A percentile compares a stretch with the other conserved stretches of the same genome.
Evolutionary conservation across 2,797 vertebrate species (phyloP).

Genomic region (Loris lydekkerianus): DNA sequence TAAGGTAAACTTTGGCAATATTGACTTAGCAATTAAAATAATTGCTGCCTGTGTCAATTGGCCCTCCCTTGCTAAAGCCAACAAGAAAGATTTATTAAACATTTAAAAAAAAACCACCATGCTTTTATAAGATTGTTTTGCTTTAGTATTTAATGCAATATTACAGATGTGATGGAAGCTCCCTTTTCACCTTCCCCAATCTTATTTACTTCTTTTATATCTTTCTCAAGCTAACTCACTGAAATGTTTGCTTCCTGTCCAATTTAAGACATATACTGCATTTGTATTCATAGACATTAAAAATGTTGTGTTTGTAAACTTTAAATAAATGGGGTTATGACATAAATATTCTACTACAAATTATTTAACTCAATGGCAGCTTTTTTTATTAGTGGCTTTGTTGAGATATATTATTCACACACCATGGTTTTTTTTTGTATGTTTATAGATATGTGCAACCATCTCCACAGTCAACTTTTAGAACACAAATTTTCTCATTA

Average conservation of each 20-base stretch:
- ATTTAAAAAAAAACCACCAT: not conserved
- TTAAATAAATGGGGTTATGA: not conserved
- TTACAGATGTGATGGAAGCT: not conserved
- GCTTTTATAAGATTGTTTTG: not conserved
- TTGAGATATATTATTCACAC: not conserved
- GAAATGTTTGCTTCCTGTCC: not conserved
- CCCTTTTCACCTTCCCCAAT: not conserved
- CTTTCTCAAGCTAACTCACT: not conserved
- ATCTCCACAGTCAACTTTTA: not conserved
- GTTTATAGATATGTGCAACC: not conserved
- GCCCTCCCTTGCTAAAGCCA: not conserved
- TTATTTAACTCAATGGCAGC: not conserved
- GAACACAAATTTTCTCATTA: not conserved
- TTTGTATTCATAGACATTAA: not conserved
- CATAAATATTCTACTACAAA: not conserved
- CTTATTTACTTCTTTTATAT: not conserved
- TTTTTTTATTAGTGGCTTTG: constrained; percentile 22
- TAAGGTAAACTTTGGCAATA: not conserved
- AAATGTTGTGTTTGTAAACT: constrained; percentile 4
- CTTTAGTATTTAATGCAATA: not conserved
- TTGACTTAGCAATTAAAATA: not conserved
- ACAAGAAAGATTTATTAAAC: not conserved
- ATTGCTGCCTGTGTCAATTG: not conserved
- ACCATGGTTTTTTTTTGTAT: not conserved
- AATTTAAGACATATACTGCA: not conserved